A percentile compares a stretch with the other conserved stretches of the same genome.
These are phyloP conservation scores for Diloba caeruleocephala DNA, from an alignment of 2,888 invertebrate species.

Conservation along the genomic window DNA sequence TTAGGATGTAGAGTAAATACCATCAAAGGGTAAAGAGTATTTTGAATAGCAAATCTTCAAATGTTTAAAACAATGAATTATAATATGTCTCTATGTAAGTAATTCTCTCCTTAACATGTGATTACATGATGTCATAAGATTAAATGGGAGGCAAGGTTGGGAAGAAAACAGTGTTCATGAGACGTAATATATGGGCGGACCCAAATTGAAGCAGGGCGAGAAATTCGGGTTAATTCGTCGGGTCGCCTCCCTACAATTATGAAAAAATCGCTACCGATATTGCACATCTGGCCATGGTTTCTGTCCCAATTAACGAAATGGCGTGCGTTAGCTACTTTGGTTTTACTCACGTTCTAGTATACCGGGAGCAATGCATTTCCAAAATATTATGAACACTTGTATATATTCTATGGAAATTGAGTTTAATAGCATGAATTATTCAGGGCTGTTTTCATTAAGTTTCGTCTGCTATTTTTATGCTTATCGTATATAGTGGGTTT, in stretches of 20 bases:
- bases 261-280: constrained; percentile 62
- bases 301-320: constrained; percentile 66
- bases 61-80: constrained; percentile 20
- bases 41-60: constrained; percentile 9
- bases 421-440: constrained; percentile 19
- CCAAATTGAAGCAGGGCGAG: constrained; percentile 29
- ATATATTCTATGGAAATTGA: constrained; percentile 25
- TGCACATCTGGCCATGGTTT: constrained; percentile 60
- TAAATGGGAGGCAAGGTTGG: constrained; percentile 25
- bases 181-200: constrained; percentile 36
- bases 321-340: constrained; percentile 56
- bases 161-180: constrained; percentile 39
- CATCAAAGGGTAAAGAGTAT: not conserved
- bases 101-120: constrained; percentile 29
- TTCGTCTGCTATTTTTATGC: not conserved
- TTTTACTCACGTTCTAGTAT: constrained; percentile 40
- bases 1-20: not conserved
- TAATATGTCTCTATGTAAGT: constrained; percentile 5
- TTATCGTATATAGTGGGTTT: not conserved
- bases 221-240: constrained; percentile 47
- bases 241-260: constrained; percentile 57
- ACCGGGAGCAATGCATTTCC: constrained; percentile 20
- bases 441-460: constrained; percentile 16
- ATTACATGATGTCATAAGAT: constrained; percentile 26
- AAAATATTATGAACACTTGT: constrained; percentile 37